phyloP scores from a whole-genome alignment of 2,888 invertebrate species.

The Anoncus sp. region DNA sequence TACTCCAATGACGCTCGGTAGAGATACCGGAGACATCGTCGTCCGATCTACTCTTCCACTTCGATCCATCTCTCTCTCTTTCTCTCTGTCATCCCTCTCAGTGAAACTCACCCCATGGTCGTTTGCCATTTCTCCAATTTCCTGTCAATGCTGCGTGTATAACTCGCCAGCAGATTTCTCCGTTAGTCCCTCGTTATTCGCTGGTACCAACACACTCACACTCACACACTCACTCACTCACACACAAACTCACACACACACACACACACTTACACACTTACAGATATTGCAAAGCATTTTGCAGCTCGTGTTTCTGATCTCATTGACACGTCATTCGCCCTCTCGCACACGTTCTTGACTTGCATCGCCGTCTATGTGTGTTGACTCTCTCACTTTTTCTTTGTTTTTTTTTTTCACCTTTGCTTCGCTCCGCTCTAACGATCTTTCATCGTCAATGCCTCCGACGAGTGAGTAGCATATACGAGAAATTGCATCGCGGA shows the following conservation, averaged over 20 bases:
- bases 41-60: constrained; percentile 36
- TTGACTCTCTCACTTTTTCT: constrained; percentile 9
- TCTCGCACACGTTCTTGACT: background rate
- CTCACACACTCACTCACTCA: background rate
- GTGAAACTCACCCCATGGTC: constrained; percentile 7
- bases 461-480: background rate
- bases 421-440: constrained; percentile 44
- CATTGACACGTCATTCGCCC: constrained; percentile 41
- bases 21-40: constrained; percentile 43
- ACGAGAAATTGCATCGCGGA: constrained; percentile 25
- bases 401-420: constrained; percentile 14
- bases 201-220: background rate
- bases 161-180: constrained; percentile 38
- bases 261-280: background rate
- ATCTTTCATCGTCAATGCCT: constrained; percentile 50
- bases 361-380: background rate
- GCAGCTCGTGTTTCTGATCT: background rate
- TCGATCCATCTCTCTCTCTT: constrained; percentile 15
- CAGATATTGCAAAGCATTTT: constrained; percentile 2
- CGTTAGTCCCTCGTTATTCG: constrained; percentile 16
- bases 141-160: constrained; percentile 40
- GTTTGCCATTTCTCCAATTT: constrained; percentile 61
- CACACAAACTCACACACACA: background rate
- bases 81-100: background rate
- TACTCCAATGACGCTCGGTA: constrained; percentile 11